phyloP scores from a whole-genome alignment of 2,888 invertebrate species.

The Leucoma salicis region DNA sequence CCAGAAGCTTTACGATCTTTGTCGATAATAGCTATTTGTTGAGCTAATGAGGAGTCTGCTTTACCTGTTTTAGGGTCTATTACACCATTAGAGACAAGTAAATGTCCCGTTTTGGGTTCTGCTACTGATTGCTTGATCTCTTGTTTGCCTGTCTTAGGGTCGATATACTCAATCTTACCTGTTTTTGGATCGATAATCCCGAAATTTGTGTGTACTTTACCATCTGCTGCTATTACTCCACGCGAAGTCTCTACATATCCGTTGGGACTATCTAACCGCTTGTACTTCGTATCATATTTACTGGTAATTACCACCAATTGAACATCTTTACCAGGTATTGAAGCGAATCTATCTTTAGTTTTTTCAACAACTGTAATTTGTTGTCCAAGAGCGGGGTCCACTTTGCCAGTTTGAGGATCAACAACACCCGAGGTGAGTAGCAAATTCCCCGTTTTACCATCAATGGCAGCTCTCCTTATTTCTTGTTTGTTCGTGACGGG shows the following conservation, averaged over 20 bases:
- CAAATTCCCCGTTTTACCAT: conserved; percentile 84
- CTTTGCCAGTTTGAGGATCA: conserved; percentile 81
- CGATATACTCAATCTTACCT: conserved; percentile 78
- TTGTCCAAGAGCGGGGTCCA: conserved; percentile 81
- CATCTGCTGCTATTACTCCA: conserved; percentile 62
- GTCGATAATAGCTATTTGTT: conserved; percentile 73
- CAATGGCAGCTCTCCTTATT: conserved; percentile 83
- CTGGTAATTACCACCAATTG: conserved; percentile 79
- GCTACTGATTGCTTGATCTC: conserved; percentile 82
- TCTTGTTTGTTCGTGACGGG: conserved; percentile 84
- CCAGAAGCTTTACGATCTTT: conserved; percentile 56
- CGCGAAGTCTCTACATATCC: conserved; percentile 75
- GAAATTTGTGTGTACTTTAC: conserved; percentile 77
- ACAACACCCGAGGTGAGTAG: conserved; percentile 80
- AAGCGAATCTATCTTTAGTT: conserved; percentile 64
- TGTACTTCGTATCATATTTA: conserved; percentile 81
- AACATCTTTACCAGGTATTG: conserved; percentile 71
- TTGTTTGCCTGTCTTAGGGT: conserved; percentile 79
- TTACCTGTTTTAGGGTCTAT: conserved; percentile 83
- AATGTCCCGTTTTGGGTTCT: conserved; percentile 80
- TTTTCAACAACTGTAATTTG: conserved; percentile 72
- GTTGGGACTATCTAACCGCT: conserved; percentile 78
- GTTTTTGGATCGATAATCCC: conserved; percentile 80
- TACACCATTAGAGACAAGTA: conserved; percentile 78
- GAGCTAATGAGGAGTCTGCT: conserved; percentile 73